Percentiles rank a stretch among this genome's conserved stretches.
Conservation (phyloP, 2,113 vertebrate genomes). For the Hemiprocne comata region DNA sequence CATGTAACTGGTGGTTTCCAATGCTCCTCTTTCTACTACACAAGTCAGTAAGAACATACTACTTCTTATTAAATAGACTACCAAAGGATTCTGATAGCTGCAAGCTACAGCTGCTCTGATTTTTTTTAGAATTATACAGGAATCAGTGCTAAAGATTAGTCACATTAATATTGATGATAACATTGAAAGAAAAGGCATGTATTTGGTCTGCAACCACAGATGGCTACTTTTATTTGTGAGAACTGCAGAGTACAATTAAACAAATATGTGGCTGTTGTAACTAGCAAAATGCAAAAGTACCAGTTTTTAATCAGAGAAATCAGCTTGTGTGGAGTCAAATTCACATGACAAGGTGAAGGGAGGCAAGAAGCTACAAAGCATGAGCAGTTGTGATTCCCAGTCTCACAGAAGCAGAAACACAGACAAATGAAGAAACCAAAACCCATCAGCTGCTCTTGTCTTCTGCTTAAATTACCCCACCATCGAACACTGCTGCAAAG, state of each 20-base stretch:
- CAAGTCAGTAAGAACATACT: background rate
- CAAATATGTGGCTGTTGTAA: background rate
- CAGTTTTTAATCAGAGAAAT: background rate
- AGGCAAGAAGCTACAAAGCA: background rate
- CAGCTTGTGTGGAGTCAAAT: background rate
- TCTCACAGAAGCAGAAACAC: background rate
- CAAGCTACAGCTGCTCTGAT: background rate
- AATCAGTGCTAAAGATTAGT: constrained; percentile 2
- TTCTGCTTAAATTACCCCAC: constrained; percentile 37
- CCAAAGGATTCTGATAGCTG: background rate
- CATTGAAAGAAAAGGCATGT: background rate
- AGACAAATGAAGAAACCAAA: background rate
- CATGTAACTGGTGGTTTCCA: background rate
- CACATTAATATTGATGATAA: background rate
- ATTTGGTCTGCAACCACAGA: constrained; percentile 29
- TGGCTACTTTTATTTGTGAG: constrained; percentile 10
- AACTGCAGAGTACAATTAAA: constrained; percentile 21
- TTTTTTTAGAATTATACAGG: constrained; percentile 5
- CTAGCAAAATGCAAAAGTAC: background rate
- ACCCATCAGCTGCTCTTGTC: background rate
- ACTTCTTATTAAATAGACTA: background rate
- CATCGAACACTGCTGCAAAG: background rate
- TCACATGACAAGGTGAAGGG: background rate
- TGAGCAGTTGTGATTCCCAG: background rate
- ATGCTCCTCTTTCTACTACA: background rate